Conservation (phyloP, 2,113 vertebrate genomes). For the Azemiops feae region DNA sequence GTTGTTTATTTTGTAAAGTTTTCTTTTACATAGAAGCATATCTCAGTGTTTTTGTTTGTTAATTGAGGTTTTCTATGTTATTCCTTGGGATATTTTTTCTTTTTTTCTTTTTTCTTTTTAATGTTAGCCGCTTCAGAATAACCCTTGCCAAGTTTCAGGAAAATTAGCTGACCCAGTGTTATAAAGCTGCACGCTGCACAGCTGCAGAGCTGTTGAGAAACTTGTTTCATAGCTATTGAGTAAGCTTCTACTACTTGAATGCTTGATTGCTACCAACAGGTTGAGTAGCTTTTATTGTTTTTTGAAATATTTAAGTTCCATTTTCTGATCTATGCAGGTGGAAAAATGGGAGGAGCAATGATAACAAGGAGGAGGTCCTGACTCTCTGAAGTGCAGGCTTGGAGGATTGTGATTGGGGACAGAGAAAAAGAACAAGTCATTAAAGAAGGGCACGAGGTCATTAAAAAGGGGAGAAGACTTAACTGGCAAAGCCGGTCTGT, state of each 20-base stretch:
- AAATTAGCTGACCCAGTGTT: not conserved
- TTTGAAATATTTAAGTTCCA: not conserved
- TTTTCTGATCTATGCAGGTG: slow-evolving; percentile 40
- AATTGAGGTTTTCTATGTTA: not conserved
- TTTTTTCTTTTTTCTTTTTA: not conserved
- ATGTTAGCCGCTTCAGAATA: not conserved
- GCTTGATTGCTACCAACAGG: not conserved
- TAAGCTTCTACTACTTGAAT: not conserved
- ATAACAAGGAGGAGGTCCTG: slow-evolving; percentile 36
- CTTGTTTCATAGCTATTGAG: not conserved
- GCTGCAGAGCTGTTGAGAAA: not conserved
- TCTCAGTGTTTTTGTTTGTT: not conserved
- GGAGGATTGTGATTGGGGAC: slow-evolving; percentile 29
- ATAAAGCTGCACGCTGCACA: not conserved
- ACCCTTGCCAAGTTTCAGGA: not conserved
- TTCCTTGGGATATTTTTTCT: not conserved
- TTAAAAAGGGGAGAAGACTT: not conserved
- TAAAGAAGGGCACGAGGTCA: not conserved
- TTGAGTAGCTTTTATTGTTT: not conserved
- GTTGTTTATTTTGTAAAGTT: not conserved
- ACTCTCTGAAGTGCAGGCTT: slow-evolving; percentile 28
- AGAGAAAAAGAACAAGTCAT: not conserved
- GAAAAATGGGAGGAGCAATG: slow-evolving; percentile 38
- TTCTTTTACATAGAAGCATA: not conserved
- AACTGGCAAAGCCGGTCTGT: slow-evolving; percentile 10